Conservation (phyloP, 2,113 vertebrate species). For the Blennius ocellaris region DNA sequence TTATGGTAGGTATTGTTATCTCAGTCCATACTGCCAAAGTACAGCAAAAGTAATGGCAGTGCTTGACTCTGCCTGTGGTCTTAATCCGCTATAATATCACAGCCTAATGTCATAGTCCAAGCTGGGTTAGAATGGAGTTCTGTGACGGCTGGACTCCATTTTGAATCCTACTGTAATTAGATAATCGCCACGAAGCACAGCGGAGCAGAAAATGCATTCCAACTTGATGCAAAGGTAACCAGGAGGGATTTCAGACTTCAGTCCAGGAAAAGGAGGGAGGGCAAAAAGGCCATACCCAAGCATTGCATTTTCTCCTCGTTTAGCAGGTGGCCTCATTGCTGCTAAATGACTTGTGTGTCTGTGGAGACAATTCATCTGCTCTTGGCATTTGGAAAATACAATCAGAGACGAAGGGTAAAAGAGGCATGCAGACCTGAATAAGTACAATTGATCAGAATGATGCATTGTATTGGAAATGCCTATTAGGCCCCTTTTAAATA, state of each 20-base stretch:
- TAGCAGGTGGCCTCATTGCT: slow-evolving; percentile 74
- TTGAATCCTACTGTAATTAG: slow-evolving; percentile 57
- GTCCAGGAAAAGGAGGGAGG: slow-evolving; percentile 5
- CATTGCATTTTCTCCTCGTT: slow-evolving; percentile 45
- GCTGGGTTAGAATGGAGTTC: slow-evolving; percentile 32
- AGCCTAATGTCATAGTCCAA: slow-evolving; percentile 37
- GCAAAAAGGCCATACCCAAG: slow-evolving; percentile 6
- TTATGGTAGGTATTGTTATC: slow-evolving; percentile 51
- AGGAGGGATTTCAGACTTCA: slow-evolving; percentile 31
- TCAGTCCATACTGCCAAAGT: slow-evolving; percentile 47
- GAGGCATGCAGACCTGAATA: slow-evolving; percentile 69
- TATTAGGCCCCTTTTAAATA: slow-evolving; percentile 74
- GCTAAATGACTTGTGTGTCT: slow-evolving; percentile 72
- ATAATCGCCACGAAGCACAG: slow-evolving; percentile 18
- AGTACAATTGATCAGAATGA: slow-evolving; percentile 80
- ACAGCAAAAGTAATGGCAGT: slow-evolving; percentile 45
- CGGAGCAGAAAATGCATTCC: slow-evolving; percentile 36
- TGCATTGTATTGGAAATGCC: slow-evolving; percentile 67
- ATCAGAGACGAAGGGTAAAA: slow-evolving; percentile 73
- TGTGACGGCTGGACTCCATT: slow-evolving; percentile 14
- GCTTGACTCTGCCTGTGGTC: slow-evolving; percentile 46
- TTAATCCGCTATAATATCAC: slow-evolving; percentile 43
- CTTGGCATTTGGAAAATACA: slow-evolving; percentile 81
- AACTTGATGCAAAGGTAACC: slow-evolving; percentile 15
- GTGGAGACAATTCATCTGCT: slow-evolving; percentile 64